Evolutionary conservation across 2,888 invertebrate genomes (phyloP).

Genomic region (Drosophila mulleri): DNA sequence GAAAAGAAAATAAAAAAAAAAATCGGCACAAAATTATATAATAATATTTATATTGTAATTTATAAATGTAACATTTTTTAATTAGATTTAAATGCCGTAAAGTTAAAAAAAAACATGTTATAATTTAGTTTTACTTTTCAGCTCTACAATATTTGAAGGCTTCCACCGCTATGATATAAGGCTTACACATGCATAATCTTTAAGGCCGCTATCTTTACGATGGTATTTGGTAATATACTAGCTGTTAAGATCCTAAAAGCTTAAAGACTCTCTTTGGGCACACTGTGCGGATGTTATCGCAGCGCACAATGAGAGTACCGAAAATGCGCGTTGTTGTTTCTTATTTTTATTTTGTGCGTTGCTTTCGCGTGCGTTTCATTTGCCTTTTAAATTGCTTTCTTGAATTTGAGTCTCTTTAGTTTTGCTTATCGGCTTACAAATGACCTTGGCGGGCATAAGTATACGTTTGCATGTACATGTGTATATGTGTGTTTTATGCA

Average conservation of each 20-base stretch:
- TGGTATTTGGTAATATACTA: conserved; percentile 31
- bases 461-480: background rate
- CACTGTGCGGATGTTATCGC: conserved; percentile 62
- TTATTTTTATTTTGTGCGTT: conserved; percentile 26
- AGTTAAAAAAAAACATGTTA: background rate
- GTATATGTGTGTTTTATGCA: background rate
- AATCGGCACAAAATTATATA: no score
- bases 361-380: conserved; percentile 28
- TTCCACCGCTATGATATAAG: conserved; percentile 23
- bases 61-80: no score
- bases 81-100: background rate
- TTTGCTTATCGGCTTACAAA: conserved; percentile 59
- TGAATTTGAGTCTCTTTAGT: conserved; percentile 8
- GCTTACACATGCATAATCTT: conserved; percentile 23
- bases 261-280: conserved; percentile 22
- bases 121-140: background rate
- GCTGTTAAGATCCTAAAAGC: conserved; percentile 47
- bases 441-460: conserved; percentile 60
- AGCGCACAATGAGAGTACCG: conserved; percentile 1
- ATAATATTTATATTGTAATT: no score
- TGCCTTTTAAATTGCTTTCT: conserved; percentile 39
- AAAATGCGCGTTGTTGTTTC: conserved; percentile 16
- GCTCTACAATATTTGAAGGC: background rate
- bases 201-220: conserved; percentile 46
- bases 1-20: no score